These are phyloP conservation scores for Podarcis cretensis DNA, from an alignment of 2,113 vertebrate species.

Conservation along the genomic window DNA sequence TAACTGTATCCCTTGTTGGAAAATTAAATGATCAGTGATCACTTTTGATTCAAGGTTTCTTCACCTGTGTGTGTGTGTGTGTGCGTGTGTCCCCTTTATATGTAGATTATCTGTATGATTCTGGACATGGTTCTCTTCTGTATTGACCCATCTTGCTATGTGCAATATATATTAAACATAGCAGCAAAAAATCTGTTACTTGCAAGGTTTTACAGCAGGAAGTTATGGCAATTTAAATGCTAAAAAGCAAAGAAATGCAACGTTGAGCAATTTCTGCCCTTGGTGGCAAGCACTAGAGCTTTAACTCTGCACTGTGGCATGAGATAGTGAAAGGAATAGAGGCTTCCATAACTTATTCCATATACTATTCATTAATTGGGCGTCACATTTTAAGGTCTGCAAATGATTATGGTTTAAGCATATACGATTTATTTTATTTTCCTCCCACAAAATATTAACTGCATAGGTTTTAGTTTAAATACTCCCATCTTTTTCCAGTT, in stretches of 20 bases:
- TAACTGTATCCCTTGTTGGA: background rate
- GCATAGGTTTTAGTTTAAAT: background rate
- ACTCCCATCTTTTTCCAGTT: background rate
- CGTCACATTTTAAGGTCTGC: background rate
- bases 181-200: background rate
- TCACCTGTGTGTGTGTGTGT: background rate
- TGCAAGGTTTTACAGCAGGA: background rate
- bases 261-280: background rate
- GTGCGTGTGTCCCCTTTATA: background rate
- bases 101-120: background rate
- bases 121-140: background rate
- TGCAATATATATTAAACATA: background rate
- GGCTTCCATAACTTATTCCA: background rate
- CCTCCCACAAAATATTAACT: background rate
- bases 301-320: background rate
- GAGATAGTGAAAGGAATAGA: background rate
- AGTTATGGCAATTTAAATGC: conserved; percentile 15
- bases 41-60: background rate
- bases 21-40: background rate
- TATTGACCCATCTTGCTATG: background rate
- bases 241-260: conserved; percentile 14
- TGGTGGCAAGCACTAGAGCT: background rate
- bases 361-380: conserved; percentile 8
- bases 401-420: background rate
- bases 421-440: background rate